These are phyloP conservation scores for Apodemus sylvaticus DNA, from an alignment of 2,113 vertebrate species.

Conservation along the genomic window DNA sequence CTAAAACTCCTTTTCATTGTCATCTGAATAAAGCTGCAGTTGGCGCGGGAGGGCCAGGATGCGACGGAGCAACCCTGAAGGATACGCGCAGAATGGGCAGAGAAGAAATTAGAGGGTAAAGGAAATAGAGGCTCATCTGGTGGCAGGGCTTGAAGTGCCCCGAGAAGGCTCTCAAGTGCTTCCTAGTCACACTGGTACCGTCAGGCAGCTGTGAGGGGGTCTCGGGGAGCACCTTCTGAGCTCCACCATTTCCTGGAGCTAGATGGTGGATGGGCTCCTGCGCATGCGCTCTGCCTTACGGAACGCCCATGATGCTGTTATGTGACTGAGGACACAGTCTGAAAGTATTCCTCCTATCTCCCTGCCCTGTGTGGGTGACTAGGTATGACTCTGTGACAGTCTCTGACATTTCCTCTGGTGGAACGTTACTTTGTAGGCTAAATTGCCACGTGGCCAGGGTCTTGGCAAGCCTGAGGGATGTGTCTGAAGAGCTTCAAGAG, in stretches of 20 bases:
- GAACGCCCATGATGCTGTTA: conserved; percentile 19
- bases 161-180: conserved; percentile 60
- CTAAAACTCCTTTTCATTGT: conserved; percentile 25
- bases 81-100: not conserved
- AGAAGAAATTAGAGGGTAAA: conserved; percentile 28
- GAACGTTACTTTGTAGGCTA: not conserved
- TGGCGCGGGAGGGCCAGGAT: not conserved
- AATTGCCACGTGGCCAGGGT: not conserved
- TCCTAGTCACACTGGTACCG: conserved; percentile 47
- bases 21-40: not conserved
- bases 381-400: conserved; percentile 40
- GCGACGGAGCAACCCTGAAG: conserved; percentile 21
- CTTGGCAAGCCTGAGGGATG: not conserved
- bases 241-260: conserved; percentile 14
- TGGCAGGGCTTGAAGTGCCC: conserved; percentile 52
- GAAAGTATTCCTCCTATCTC: conserved; percentile 48
- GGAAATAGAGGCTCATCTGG: conserved; percentile 68
- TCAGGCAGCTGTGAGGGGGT: conserved; percentile 53
- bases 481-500: not conserved
- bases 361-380: conserved; percentile 5
- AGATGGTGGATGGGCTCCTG: conserved; percentile 23
- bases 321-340: conserved; percentile 52
- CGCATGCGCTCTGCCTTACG: conserved; percentile 44
- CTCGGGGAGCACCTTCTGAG: conserved; percentile 44
- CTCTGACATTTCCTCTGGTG: conserved; percentile 39